These are phyloP conservation scores for Sebastolobus alascanus DNA, from an alignment of 2,797 vertebrate genomes.

Conservation along the genomic window DNA sequence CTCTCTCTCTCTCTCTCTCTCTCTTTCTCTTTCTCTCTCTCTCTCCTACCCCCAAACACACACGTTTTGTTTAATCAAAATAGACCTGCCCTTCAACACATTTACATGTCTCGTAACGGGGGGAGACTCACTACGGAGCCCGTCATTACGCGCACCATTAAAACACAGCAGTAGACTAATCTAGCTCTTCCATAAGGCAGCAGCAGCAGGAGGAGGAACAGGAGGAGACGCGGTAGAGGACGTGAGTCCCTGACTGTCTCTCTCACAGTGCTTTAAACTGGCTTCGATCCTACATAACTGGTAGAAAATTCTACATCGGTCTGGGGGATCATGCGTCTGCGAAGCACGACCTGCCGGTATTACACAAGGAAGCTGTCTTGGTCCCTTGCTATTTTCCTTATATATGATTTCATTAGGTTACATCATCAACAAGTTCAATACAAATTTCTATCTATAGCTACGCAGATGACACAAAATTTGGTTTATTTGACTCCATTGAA, in stretches of 20 bases:
- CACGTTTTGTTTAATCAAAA: constrained; percentile 60
- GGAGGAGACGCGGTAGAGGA: constrained; percentile 46
- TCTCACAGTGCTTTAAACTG: neutral
- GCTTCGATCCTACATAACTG: neutral
- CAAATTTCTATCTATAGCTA: neutral
- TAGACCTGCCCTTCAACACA: constrained; percentile 67
- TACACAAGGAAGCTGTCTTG: neutral
- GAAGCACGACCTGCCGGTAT: neutral
- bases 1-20: constrained; percentile 40
- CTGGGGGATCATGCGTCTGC: neutral
- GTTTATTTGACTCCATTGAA: no score
- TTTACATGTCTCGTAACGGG: constrained; percentile 71
- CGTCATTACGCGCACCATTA: constrained; percentile 78
- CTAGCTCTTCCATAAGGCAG: constrained; percentile 62
- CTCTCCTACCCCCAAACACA: constrained; percentile 31
- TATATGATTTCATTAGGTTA: neutral
- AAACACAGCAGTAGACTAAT: constrained; percentile 77
- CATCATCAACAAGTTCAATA: neutral
- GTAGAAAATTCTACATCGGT: neutral
- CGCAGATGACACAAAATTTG: neutral
- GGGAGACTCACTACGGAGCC: constrained; percentile 55
- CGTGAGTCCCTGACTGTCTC: neutral
- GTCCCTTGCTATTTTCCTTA: neutral
- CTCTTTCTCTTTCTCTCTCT: constrained; percentile 34
- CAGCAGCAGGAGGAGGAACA: constrained; percentile 18